Evolutionary conservation across 53 echinoderm and acorn worm genomes (phyloP), one percentile per base, ranked within the genome.

Genomic region (Hippasteria phrygiana): DNA sequence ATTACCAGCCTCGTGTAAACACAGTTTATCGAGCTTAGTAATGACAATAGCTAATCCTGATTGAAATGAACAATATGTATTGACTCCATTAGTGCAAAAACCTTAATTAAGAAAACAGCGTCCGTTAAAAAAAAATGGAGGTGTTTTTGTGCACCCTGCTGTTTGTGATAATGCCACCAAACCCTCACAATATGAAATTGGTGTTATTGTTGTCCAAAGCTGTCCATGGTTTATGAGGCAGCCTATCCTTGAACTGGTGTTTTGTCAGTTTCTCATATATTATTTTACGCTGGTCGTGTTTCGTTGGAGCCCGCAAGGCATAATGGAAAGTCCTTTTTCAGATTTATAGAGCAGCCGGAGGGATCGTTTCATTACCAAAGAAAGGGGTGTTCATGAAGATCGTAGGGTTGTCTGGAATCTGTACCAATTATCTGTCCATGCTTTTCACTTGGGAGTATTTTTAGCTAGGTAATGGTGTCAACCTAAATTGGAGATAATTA

Each of bases 241-340:
- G 17, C 75, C 75, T 75, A 10, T 18, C 75, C 75, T 75, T 75
- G 75, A 75, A 75, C 75, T 37, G 18, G 13, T 50, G 47, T 47
- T 50, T 50, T 33, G 33, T 47, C 10, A 48, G 3, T 72, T 72
- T 37, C 3, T 35, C 12, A 31, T 10, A 63, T 67, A 33, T 67
- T 36, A 33, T 65, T 65, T 29, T 67, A 10, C 34, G 37, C 37
- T 3, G 69, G 69, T 67, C 32, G 46, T 7, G 46, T 45, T 59
- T 59, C 20, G 26, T 26, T 4, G 20, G 14, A n/a, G 51, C 69
- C 37, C 18, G 34, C 73, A 43, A 43, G 43, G 73, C 73, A 73
- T 24, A 14, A n/a, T 43, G 43, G 45, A 43, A 73, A 73, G 69
- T 59, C 26, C n/a, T 59, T 59, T 59, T 59, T 59, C 59, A 59